phyloP scores from a whole-genome alignment of 2,797 vertebrate genomes.

The Cichlasoma orientale region DNA sequence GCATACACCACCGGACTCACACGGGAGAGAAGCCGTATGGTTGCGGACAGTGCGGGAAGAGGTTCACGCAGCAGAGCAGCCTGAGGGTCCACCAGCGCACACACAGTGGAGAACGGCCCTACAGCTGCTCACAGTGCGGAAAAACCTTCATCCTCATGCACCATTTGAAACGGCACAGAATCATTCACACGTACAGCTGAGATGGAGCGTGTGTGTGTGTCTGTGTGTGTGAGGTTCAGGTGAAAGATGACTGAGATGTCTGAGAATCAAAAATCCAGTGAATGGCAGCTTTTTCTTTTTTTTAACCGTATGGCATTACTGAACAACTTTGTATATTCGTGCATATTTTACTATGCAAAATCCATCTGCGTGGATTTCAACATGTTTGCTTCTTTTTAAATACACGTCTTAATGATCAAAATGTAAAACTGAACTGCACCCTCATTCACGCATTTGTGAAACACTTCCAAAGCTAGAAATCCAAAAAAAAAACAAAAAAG shows the following conservation, averaged over 20 bases:
- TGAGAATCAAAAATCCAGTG: conserved; percentile 11
- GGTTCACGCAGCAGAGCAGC: conserved; percentile 82
- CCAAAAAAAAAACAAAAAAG: conserved; percentile 18
- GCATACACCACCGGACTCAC: conserved; percentile 80
- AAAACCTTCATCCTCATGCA: conserved; percentile 81
- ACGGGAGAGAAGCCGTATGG: conserved; percentile 80
- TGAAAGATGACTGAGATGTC: not conserved
- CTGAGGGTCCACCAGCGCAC: conserved; percentile 80
- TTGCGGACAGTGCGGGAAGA: conserved; percentile 77
- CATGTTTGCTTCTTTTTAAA: conserved; percentile 19
- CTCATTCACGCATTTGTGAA: conserved; percentile 28
- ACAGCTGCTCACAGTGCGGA: conserved; percentile 78
- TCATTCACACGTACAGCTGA: conserved; percentile 76
- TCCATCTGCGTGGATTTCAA: conserved; percentile 40
- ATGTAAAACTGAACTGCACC: conserved; percentile 18
- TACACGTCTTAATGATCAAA: conserved; percentile 13
- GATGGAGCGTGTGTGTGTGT: not conserved
- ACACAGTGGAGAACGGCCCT: conserved; percentile 79
- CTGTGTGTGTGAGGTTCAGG: not conserved
- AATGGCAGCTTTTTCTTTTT: not conserved
- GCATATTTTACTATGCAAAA: conserved; percentile 69
- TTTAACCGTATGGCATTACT: not conserved
- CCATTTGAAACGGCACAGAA: conserved; percentile 75
- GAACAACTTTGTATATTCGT: conserved; percentile 41
- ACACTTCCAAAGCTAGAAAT: conserved; percentile 50